Evolutionary conservation across 2,888 invertebrate genomes (phyloP).

Genomic region (Plemyria rubiginata): DNA sequence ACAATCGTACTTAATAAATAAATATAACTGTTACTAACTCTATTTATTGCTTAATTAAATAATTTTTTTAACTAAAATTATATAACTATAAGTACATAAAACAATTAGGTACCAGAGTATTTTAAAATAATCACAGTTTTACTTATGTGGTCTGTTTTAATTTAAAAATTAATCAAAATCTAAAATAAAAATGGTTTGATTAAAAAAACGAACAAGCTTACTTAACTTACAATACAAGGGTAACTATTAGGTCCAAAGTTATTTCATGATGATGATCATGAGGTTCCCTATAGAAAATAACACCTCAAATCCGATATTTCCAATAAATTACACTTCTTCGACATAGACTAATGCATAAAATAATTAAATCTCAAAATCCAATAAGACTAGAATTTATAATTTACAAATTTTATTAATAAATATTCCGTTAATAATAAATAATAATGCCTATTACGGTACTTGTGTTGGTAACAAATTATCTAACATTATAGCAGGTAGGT

Average conservation of each 20-base stretch:
- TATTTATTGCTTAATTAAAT: not conserved
- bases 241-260: too few species aligned
- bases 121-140: conserved; percentile 21
- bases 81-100: not conserved
- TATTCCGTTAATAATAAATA: not conserved
- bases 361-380: conserved; percentile 15
- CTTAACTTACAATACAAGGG: too few species aligned
- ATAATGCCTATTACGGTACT: conserved; percentile 14
- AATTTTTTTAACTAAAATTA: not conserved
- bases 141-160: conserved; percentile 17
- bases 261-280: too few species aligned
- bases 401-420: conserved; percentile 17
- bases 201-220: too few species aligned
- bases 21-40: too few species aligned
- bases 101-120: not conserved
- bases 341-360: not conserved
- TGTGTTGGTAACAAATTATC: conserved; percentile 14
- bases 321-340: not conserved
- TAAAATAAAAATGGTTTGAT: not conserved
- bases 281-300: too few species aligned
- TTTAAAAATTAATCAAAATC: not conserved
- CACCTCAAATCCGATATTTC: not conserved
- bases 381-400: conserved; percentile 37
- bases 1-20: too few species aligned
- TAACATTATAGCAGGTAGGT: not conserved